Evolutionary conservation across 2,888 invertebrate genomes (phyloP), one percentile per base, ranked within the genome.

Genomic region (Cerastis leucographa): DNA sequence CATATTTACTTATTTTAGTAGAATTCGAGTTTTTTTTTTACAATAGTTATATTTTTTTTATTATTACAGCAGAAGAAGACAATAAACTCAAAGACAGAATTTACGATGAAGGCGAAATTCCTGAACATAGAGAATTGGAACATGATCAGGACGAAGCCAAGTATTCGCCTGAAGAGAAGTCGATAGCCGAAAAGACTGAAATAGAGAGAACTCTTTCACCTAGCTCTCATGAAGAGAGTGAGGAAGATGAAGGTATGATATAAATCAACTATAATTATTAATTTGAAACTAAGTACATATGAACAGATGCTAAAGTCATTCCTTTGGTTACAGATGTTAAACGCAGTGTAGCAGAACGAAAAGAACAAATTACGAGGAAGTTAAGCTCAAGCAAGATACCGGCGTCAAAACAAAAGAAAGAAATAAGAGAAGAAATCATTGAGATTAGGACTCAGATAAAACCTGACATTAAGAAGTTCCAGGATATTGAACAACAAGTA

Each of bases 101-200:
- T 46, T 93, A 94, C 59, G 95, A 96, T 78, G 95, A 95, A 46
- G 93, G 95, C 59, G 93, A 94, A 84, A 93, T 95, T 56, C 88
- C 93, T 62, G 96, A 97, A 83, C 92, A 93, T 74, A 88, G 91
- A 65, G 96, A 96, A 68, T 92, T 93, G 22, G 96, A 96, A 84
- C 92, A 95, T 56, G 96, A 96, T 84, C 96, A 96, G 82, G 98
- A 98, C 88, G 98, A 98, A 93, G 97, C 97, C 49, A 98, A 98
- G 92, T 98, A 98, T 92, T 98, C 98, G 0, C 98, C 98, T 0
- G 98, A 98, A 94, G 98, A 98, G 88, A 98, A 98, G 91, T 97
- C 97, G 2, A 96, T 98, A 8, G 97, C 97, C 76, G 98, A 98
- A 68, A 97, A 98, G 83, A 97, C 97, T 90, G 98, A 98, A 84